These are phyloP conservation scores for Etheostoma cragini DNA, from an alignment of 2,113 vertebrate species.

Conservation along the genomic window DNA sequence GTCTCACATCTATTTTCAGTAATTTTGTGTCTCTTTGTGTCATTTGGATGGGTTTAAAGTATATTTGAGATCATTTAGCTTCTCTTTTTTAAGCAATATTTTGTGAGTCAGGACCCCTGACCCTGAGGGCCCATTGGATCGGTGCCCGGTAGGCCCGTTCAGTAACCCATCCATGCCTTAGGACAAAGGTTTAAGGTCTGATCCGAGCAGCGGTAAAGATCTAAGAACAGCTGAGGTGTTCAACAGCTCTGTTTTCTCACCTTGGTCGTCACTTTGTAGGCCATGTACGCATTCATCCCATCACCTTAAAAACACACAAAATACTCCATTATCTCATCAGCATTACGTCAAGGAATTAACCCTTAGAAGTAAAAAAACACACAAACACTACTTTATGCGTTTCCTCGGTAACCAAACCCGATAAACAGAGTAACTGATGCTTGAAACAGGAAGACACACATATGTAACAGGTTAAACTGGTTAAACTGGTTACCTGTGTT, in stretches of 20 bases:
- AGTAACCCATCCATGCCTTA: too few relatives aligned
- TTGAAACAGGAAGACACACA: background rate
- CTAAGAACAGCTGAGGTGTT: background rate
- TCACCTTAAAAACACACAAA: constrained; percentile 85
- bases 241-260: constrained; percentile 69
- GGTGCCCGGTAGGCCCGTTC: too few relatives aligned
- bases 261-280: constrained; percentile 96
- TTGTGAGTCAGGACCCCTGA: too few relatives aligned
- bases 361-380: constrained; percentile 5
- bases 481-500: background rate
- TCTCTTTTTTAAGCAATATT: too few relatives aligned
- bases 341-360: background rate
- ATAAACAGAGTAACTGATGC: background rate
- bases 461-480: constrained; percentile 24
- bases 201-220: background rate
- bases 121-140: too few relatives aligned
- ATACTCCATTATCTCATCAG: constrained; percentile 1
- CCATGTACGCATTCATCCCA: constrained; percentile 99
- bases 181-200: too few relatives aligned
- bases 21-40: too few relatives aligned
- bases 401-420: background rate
- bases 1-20: too few relatives aligned
- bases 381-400: background rate
- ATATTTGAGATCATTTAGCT: too few relatives aligned
- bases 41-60: too few relatives aligned